Base-by-base conservation (phyloP, 2,888 invertebrate genomes). In the Desoria tigrina region DNA sequence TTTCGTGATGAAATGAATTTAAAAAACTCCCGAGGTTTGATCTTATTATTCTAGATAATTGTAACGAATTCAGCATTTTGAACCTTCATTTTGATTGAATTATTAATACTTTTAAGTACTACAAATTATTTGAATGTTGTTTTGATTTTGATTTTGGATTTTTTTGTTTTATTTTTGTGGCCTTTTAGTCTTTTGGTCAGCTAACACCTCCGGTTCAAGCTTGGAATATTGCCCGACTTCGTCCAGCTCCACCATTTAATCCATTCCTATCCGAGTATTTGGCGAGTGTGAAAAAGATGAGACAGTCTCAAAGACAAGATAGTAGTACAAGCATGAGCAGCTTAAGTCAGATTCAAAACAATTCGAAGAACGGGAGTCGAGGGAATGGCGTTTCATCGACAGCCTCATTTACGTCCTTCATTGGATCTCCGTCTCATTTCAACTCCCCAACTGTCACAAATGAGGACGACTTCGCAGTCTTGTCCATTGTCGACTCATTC, bases 181-280 rank as follows among this genome's bases (percentile, higher is more conserved):
- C 42, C 28, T 27, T 54, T 63, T 62, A 72, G 72, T 69, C 71
- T 28, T 70, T 74, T 65, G 73, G 71, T 56, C 66, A 69, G n/a
- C 68, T 75, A 37, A 62, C 68, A 18, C 73, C 75, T 32, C 73
- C 73, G 2, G 66, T 73, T 7, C 73, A 73, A 68, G 79, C 79
- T 9, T 82, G 83, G 83, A 79, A 79, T 39, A 78, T 80, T 75
- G 80, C 81, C 32, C 81, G 82, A 74, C 77, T 83, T 42, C 78
- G 82, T 26, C 82, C 83, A 7, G 78, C 80, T 37, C 82, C 83
- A 9, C 83, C 83, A 6, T 77, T 81, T 49, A 78, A 83, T 63
- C 81, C 82, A 28, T 78, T 79, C 62, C 75, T 80, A 23, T 71
- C 73, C 11, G 68, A 75, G n/a, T 68, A 75, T 39, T 65, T 74